Evolutionary conservation across 2,888 invertebrate species (phyloP), one percentile per base, ranked within the genome.

Genomic region (Sesamia inferens): DNA sequence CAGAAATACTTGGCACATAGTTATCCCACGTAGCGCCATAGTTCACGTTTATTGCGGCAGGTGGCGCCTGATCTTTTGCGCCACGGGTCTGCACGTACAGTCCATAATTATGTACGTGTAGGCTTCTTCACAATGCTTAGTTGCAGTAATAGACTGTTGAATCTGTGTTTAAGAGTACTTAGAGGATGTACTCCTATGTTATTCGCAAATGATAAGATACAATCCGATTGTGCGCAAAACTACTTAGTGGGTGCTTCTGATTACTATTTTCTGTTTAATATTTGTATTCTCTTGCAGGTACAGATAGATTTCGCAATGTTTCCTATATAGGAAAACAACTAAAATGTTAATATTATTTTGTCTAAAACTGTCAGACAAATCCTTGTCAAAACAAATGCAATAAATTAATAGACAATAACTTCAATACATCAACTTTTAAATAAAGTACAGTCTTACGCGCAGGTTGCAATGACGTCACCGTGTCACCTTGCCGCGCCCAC

Each of bases 401-500:
- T 65, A 54, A 68, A 77, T 44, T 42, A 55, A 64, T 71, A 68
- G 59, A 70, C 69, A 81, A 81, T 84, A 78, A 68, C 73, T 71
- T 67, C 13, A 66, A 62, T 72, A 75, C 65, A 74, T 76, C 76
- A 76, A 81, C 72, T 83, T 80, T 76, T 74, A 81, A 78, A 77
- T 74, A 66, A 63, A 64, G 72, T 76, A 68, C 19, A 62, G 81
- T 71, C 78, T 82, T 68, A 24, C 13, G 86, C 86, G 86, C 88
- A 85, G 87, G 87, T 87, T 87, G 86, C 67, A 62, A 31, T 92
- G 91, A 91, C 92, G 91, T 92, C 92, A 93, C 75, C 76, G 78
- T 87, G 90, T 91, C 92, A 91, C 92, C 92, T 91, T 90, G 90
- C 88, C 81, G 85, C 91, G 85, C 90, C 91, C 88, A 90, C 91